Evolutionary conservation across 2,797 vertebrate species (phyloP), one percentile per base, ranked within the genome.

Genomic region (Coccyzus lansbergi): DNA sequence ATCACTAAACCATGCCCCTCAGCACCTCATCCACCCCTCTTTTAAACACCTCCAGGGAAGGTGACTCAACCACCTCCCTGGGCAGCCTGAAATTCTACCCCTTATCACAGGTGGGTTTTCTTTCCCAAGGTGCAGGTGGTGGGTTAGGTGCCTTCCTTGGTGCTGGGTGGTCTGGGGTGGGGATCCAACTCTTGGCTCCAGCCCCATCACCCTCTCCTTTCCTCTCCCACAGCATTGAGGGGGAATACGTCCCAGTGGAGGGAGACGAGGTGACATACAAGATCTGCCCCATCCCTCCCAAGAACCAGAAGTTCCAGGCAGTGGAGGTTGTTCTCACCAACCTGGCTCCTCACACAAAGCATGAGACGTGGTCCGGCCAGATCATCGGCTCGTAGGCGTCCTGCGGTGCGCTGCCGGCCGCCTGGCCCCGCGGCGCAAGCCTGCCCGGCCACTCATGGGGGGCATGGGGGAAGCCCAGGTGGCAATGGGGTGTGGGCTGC

Each of bases 361-460:
- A 99, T 1, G 99, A 99, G 98, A 99, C 99, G 4, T 99, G 99
- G 99, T 99, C 99, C 0, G 99, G 99, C 51, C 99, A 99, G 98
- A 98, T 99, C 69, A 99, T 99, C 92, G 98, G 98, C 97, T 99
- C 99, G 55, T 99, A 99, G 98, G 95, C 77, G 48, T 69, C 90
- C 19, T 36, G 19, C 25, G 24, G 52, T 19, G 60, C 83, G 64
- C 82, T 26, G 21, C 65, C 51, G 17, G 85, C 95, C 51, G 14
- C 65, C 36, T 13, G 58, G 69, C 81, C 93, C 95, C 94, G 34
- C 0, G 3, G 63, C 58, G 34, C 64, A 69, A 76, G 44, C 92
- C 76, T 88, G 86, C 77, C 86, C 4, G 19, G 91, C 77, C 4
- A 0, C 84, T 89, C 2, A 0, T 4, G 2, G 28, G 58, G 85